Evolutionary conservation across 2,113 vertebrate genomes (phyloP).

Genomic region (Phylloscopus trochiloides): DNA sequence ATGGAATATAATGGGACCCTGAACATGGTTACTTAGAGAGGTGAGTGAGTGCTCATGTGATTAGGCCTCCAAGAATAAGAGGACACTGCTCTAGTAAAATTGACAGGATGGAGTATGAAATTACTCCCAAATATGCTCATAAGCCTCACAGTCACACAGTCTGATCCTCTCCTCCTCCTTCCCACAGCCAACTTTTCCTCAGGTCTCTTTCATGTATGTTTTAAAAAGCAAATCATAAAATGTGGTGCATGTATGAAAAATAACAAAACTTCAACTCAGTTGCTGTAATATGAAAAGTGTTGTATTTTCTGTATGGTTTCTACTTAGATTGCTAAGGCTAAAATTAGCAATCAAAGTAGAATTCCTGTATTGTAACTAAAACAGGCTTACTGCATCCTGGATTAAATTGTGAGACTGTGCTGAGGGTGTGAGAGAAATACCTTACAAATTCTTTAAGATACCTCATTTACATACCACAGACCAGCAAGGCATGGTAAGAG

Average conservation of each 20-base stretch:
- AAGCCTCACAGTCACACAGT: background rate
- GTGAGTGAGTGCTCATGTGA: background rate
- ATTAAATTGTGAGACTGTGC: background rate
- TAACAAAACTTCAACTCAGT: background rate
- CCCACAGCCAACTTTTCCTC: background rate
- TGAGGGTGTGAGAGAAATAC: background rate
- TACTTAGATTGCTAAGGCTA: background rate
- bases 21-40: background rate
- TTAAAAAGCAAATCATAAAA: background rate
- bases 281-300: background rate
- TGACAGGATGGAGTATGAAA: background rate
- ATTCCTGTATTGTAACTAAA: background rate
- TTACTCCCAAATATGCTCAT: background rate
- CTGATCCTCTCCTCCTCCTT: background rate
- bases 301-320: background rate
- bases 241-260: background rate
- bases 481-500: slow-evolving; percentile 9
- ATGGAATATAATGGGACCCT: background rate
- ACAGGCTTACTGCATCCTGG: background rate
- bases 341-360: background rate
- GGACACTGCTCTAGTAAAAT: background rate
- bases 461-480: background rate
- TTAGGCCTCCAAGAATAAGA: background rate
- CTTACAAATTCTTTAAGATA: background rate
- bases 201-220: background rate